Percentiles rank a stretch among this genome's conserved stretches.
These are phyloP conservation scores for Leptinotarsa haldemani DNA, from an alignment of 2,888 invertebrate species.

Conservation along the genomic window DNA sequence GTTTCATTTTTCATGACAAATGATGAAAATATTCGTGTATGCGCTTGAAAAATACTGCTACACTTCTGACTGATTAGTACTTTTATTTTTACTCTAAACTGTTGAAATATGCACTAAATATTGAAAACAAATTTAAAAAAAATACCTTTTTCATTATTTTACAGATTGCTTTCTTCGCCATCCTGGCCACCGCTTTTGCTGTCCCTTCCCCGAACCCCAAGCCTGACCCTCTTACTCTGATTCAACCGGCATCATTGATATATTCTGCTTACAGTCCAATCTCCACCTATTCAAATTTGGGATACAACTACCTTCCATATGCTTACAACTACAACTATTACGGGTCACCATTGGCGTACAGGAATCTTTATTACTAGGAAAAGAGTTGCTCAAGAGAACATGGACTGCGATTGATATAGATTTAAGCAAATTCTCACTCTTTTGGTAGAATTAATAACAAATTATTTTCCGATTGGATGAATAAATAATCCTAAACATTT, in stretches of 20 bases:
- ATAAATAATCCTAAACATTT: too few relatives aligned
- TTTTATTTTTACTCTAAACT: too few relatives aligned
- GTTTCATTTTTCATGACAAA: too few relatives aligned
- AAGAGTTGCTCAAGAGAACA: conserved; percentile 27
- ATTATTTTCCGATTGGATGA: too few relatives aligned
- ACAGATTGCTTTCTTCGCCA: conserved; percentile 70
- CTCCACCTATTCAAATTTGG: conserved; percentile 34
- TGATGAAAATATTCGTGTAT: too few relatives aligned
- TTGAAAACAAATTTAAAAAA: too few relatives aligned
- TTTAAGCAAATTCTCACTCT: conserved; percentile 38
- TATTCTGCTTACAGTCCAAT: conserved; percentile 38
- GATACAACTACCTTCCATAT: conserved; percentile 42
- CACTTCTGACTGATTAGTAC: too few relatives aligned
- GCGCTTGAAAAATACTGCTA: too few relatives aligned
- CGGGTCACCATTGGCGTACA: conserved; percentile 46
- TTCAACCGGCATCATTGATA: conserved; percentile 20
- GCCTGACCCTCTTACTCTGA: conserved; percentile 50
- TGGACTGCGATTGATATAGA: conserved; percentile 41
- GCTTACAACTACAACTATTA: conserved; percentile 45
- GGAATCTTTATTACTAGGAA: conserved; percentile 43
- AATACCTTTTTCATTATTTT: conserved; percentile 45
- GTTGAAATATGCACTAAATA: too few relatives aligned
- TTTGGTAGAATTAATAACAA: conserved; percentile 6
- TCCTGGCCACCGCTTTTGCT: conserved; percentile 71
- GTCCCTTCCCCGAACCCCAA: conserved; percentile 67